Base-by-base conservation (phyloP, 2,888 invertebrate genomes). In the Ophioninae sp. region DNA sequence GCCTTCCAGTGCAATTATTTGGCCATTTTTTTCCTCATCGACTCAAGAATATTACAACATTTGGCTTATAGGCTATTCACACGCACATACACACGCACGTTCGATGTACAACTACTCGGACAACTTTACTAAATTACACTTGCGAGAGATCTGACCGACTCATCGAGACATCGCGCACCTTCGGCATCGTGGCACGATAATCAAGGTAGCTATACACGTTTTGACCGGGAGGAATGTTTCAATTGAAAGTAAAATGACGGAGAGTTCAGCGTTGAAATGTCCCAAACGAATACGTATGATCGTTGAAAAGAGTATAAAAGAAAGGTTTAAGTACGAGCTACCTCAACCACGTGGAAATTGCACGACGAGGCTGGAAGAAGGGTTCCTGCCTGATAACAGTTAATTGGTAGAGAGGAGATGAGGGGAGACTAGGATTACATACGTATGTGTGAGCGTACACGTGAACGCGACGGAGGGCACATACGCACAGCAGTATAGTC, bases 401-500 rank as follows among this genome's bases (percentile, higher is more conserved):
- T 81, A 81, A 69, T 75, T 72, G 73, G 79, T 84, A 84, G 50
- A 50, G 50, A 50, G 10, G 50, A 50, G 50, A 50, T 2, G 50
- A 50, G 50, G 50, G 44, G 65, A 72, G 84, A 84, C 84, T 84
- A 83, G 83, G 61, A 79, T 73, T 21, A 74, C 39, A 73, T 85
- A 87, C 67, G 20, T 75, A 78, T 59, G 75, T 72, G 61, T 73
- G 75, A 77, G 44, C 70, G 61, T 80, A 59, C 61, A 72, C 73
- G 68, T 62, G 57, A 70, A 20, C n/a, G 30, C 30, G 30, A 30
- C 30, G 3, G 30, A n/a, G 39, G 23, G 13, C 3, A 17, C 23
- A 23, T 68, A 68, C 44, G 5, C 44, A 59, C 20, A 84, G 78
- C 81, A 80, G 79, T 41, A 79, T 62, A 50, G 85, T 89, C 86